Conservation (phyloP, 1,140 invertebrate species). For the Drosophila elegans region DNA sequence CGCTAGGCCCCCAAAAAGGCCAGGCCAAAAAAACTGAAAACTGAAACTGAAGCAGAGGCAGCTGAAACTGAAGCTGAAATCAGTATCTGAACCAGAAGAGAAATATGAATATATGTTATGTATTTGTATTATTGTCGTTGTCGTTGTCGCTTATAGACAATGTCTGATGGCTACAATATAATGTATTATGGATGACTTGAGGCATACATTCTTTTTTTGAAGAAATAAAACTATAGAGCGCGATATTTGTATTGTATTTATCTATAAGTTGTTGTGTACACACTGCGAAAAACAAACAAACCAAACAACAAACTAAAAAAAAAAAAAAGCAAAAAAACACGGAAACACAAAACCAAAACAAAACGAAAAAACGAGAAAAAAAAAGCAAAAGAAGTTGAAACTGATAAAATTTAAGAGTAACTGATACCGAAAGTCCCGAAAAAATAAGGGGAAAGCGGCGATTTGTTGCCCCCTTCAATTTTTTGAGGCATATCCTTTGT, state of each 20-base stretch:
- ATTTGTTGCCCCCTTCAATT: constrained; percentile 23
- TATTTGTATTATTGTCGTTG: constrained; percentile 74
- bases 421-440: constrained; percentile 47
- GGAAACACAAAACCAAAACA: constrained; percentile 29
- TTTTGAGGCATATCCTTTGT: constrained; percentile 33
- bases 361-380: constrained; percentile 55
- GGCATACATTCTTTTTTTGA: constrained; percentile 80
- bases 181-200: constrained; percentile 82
- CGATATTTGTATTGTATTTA: constrained; percentile 82
- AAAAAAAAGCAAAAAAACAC: constrained; percentile 27
- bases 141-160: constrained; percentile 52
- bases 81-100: constrained; percentile 46
- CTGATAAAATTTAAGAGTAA: constrained; percentile 74
- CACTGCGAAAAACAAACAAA: constrained; percentile 46
- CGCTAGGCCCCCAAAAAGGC: constrained; percentile 37
- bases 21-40: constrained; percentile 22
- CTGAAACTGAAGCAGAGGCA: constrained; percentile 32
- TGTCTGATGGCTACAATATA: constrained; percentile 62
- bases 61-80: constrained; percentile 27
- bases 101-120: constrained; percentile 68
- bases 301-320: constrained; percentile 31
- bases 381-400: constrained; percentile 70
- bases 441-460: constrained; percentile 16
- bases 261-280: constrained; percentile 77
- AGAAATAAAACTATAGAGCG: constrained; percentile 77